Base-by-base conservation (phyloP, 2,888 invertebrate species). In the Steinernema carpocapsae region DNA sequence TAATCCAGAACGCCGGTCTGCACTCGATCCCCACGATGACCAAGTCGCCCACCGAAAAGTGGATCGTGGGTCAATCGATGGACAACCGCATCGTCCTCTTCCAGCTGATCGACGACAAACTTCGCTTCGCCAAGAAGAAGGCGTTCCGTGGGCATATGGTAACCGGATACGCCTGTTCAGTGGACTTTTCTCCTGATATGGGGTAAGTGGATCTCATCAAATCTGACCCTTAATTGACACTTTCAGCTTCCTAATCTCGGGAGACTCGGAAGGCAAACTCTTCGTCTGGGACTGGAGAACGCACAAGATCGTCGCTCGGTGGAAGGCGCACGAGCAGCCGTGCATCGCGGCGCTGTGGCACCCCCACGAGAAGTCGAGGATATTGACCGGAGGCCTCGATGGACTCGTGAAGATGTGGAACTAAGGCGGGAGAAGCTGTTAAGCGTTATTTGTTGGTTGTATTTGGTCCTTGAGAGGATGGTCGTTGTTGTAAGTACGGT, bases 201-300 rank as follows among this genome's bases (percentile, higher is more conserved):
- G 94, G 93, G 93, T 94, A 88, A 78, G 86, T 72, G 24, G 51
- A 26, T 6, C 24, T 45, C 3, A 48, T 48, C 42, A 6, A 4
- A 6, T 6, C 59, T 37, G 1, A 45, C 29, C 29, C 17, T 10
- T 37, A 51, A 19, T 22, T 26, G 7, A 42, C 71, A 51, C 37
- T 75, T 79, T 75, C 89, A 95, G 96, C 86, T 97, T 97, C 88
- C 90, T 99, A 51, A 93, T 95, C 72, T 97, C 96, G 0, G 99
- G 99, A 0, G 99, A 99, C 89, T 97, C 97, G 0, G 99, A 99
- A 90, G 99, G 99, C 12, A 97, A 97, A 89, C 93, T 95, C 85
- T 97, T 95, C 89, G 92, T 99, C 59, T 99, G 99, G 99, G 97
- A 99, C 88, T 99, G 97, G 97, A 97, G 97, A 88, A 95, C 97